Evolutionary conservation across 2,113 vertebrate genomes (phyloP).

Genomic region (Tichodroma muraria): DNA sequence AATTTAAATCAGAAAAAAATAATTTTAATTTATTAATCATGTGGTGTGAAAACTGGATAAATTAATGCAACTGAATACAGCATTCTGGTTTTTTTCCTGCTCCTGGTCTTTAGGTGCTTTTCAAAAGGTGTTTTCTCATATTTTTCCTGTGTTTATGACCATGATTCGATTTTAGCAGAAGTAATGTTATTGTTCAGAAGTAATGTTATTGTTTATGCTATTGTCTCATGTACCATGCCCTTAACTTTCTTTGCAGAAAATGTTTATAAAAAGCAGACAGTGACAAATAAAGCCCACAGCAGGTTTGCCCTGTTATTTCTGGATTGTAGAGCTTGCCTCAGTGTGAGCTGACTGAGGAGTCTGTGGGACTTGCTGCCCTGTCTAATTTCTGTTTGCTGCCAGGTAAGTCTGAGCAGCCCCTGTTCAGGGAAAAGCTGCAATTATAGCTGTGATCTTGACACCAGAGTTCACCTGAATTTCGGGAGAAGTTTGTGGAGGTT

Average conservation of each 20-base stretch:
- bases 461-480: slow-evolving; percentile 45
- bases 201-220: background rate
- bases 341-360: background rate
- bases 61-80: background rate
- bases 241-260: background rate
- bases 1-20: background rate
- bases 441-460: slow-evolving; percentile 47
- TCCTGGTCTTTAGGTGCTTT: background rate
- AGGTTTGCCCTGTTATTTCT: background rate
- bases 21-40: background rate
- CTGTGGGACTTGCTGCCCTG: background rate
- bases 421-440: slow-evolving; percentile 17
- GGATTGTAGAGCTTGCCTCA: background rate
- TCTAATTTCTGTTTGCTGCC: slow-evolving; percentile 16
- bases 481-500: slow-evolving; percentile 36
- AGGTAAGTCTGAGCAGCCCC: background rate
- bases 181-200: background rate
- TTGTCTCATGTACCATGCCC: background rate
- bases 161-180: background rate
- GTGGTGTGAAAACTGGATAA: background rate
- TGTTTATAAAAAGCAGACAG: background rate
- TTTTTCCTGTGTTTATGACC: background rate
- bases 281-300: background rate
- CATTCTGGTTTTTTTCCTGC: background rate
- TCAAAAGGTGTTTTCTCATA: background rate